Percentiles rank a stretch among this genome's conserved stretches.
These are phyloP conservation scores for Lithophane leautieri DNA, from an alignment of 2,888 invertebrate species.

Conservation along the genomic window DNA sequence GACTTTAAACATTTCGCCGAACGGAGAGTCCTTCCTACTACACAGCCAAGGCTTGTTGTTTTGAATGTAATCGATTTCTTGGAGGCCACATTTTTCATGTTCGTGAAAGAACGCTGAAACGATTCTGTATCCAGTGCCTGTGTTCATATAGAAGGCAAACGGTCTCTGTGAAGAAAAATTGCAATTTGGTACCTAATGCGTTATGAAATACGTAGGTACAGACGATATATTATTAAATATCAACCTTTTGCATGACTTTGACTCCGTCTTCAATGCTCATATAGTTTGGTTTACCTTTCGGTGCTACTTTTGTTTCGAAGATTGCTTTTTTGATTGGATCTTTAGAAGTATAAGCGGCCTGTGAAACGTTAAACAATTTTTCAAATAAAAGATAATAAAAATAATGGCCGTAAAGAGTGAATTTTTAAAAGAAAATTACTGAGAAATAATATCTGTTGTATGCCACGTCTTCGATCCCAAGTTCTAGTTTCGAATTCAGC, in stretches of 20 bases:
- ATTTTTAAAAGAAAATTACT: conserved; percentile 78
- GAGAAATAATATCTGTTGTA: conserved; percentile 92
- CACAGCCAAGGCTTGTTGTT: conserved; percentile 89
- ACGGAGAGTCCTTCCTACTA: conserved; percentile 90
- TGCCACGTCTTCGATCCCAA: conserved; percentile 92
- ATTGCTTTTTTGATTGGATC: conserved; percentile 88
- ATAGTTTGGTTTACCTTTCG: conserved; percentile 90
- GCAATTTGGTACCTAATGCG: background rate
- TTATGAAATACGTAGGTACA: background rate
- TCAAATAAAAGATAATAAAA: background rate
- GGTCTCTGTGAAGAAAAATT: conserved; percentile 80
- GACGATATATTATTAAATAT: background rate
- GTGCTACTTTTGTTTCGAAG: conserved; percentile 91
- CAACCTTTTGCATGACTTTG: conserved; percentile 84
- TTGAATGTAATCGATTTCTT: conserved; percentile 90
- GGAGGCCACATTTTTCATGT: conserved; percentile 92
- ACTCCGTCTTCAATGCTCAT: conserved; percentile 91
- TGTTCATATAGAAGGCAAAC: conserved; percentile 92
- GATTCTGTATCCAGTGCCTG: conserved; percentile 90
- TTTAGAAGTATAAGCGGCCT: conserved; percentile 82
- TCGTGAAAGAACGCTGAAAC: conserved; percentile 91
- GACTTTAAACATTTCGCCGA: conserved; percentile 90
- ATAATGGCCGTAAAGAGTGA: background rate
- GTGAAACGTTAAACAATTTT: conserved; percentile 28
- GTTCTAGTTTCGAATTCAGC: conserved; percentile 91